These are phyloP conservation scores for Syngnathus floridae DNA, from an alignment of 2,113 vertebrate species.

Conservation along the genomic window DNA sequence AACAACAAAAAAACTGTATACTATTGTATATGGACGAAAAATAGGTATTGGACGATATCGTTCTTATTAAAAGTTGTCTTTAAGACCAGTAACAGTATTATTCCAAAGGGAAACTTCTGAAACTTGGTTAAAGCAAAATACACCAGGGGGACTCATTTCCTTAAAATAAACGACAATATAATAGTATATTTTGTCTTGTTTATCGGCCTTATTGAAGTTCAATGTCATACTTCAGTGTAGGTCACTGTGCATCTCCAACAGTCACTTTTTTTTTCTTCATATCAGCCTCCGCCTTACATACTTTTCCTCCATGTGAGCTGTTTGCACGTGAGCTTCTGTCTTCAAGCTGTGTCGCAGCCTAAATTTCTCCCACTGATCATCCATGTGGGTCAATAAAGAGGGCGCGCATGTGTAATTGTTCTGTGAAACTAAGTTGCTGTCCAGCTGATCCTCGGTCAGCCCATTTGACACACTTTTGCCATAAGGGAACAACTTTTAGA, in stretches of 20 bases:
- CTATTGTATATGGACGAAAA: neutral
- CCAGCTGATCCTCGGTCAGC: slow-evolving; percentile 3
- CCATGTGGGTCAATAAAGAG: slow-evolving; percentile 74
- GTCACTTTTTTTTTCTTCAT: neutral
- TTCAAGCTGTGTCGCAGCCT: slow-evolving; percentile 38
- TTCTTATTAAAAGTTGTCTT: neutral
- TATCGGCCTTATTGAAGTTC: neutral
- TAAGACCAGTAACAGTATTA: neutral
- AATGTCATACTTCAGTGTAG: neutral
- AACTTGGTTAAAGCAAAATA: neutral
- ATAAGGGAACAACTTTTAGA: neutral
- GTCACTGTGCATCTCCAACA: neutral
- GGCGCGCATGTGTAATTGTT: slow-evolving; percentile 26
- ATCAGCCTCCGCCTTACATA: neutral
- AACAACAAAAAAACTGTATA: neutral
- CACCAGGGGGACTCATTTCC: neutral
- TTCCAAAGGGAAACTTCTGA: neutral
- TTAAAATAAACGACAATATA: neutral
- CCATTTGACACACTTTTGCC: neutral
- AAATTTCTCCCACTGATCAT: slow-evolving; percentile 50
- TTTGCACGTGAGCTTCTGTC: slow-evolving; percentile 22
- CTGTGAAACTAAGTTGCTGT: slow-evolving; percentile 1
- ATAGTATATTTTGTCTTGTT: neutral
- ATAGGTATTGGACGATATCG: neutral
- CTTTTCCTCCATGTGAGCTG: slow-evolving; percentile 4